phyloP scores from a whole-genome alignment of 2,888 invertebrate species.

The Helleia helle region DNA sequence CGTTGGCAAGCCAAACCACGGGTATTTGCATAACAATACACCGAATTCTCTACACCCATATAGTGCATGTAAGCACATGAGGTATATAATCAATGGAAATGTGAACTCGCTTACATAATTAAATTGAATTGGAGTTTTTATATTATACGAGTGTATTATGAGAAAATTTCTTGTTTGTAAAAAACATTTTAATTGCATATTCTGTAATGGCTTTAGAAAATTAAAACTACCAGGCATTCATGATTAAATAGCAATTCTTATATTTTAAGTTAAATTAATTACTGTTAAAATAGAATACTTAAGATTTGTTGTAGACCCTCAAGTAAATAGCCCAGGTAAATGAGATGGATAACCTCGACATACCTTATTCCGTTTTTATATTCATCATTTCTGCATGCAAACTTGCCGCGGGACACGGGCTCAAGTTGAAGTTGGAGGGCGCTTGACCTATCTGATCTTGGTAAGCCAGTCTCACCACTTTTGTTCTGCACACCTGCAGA shows the following conservation, averaged over 20 bases:
- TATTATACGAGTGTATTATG: no score
- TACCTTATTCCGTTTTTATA: constrained; percentile 11
- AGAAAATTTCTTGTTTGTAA: no score
- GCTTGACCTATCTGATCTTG: constrained; percentile 22
- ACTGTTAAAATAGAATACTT: constrained; percentile 1
- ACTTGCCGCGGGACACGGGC: constrained; percentile 15
- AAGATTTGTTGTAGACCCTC: constrained; percentile 2
- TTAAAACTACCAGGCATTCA: no score
- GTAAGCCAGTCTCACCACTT: constrained; percentile 19
- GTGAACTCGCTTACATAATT: constrained; percentile 3
- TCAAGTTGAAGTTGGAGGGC: constrained; percentile 16
- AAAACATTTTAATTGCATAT: no score
- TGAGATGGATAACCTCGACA: constrained; percentile 4
- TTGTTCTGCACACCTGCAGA: constrained; percentile 12
- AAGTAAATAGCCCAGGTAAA: constrained; percentile 6
- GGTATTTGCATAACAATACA: constrained; percentile 70
- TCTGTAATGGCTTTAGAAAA: no score
- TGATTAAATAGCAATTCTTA: no score
- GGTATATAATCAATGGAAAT: constrained; percentile 11
- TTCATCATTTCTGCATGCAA: constrained; percentile 19
- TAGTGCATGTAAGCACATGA: constrained; percentile 16
- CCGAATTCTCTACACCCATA: constrained; percentile 32
- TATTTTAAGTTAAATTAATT: constrained; percentile 1
- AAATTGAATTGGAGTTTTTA: neutral
- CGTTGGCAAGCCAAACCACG: constrained; percentile 58